phyloP scores from a whole-genome alignment of 2,113 vertebrate species.

The Melanerpes formicivorus region DNA sequence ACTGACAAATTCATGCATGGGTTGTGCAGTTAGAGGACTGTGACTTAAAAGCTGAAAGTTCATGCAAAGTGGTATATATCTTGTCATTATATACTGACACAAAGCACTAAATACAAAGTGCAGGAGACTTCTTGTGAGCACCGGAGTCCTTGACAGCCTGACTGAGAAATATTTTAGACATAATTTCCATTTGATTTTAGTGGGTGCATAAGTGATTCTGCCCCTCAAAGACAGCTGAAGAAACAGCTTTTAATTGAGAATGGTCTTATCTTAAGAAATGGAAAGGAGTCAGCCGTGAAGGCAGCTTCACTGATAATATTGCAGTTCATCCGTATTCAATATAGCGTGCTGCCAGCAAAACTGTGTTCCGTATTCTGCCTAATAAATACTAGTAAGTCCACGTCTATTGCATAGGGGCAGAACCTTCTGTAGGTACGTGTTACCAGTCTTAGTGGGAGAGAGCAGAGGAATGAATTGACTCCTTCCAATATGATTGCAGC shows the following conservation, averaged over 20 bases:
- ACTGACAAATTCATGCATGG: not conserved
- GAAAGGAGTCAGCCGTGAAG: not conserved
- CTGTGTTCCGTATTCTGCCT: not conserved
- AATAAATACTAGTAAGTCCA: not conserved
- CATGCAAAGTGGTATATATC: not conserved
- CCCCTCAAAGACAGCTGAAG: not conserved
- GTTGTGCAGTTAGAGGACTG: not conserved
- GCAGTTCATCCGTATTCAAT: not conserved
- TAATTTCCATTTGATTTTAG: not conserved
- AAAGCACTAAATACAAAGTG: not conserved
- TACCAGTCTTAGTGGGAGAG: not conserved
- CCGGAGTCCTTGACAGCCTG: not conserved
- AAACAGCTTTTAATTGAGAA: not conserved
- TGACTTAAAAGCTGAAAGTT: not conserved
- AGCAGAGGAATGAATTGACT: not conserved
- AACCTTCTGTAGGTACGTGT: not conserved
- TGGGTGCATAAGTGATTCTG: not conserved
- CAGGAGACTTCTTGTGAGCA: not conserved
- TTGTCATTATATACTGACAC: not conserved
- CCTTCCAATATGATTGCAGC: not conserved
- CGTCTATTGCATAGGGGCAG: not conserved
- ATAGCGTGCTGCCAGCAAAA: not conserved
- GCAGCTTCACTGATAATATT: not conserved
- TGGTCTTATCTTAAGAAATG: rapidly evolving
- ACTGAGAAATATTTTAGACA: not conserved